These are phyloP conservation scores for Daktulosphaira vitifoliae DNA, from an alignment of 1,140 invertebrate genomes.

Conservation along the genomic window DNA sequence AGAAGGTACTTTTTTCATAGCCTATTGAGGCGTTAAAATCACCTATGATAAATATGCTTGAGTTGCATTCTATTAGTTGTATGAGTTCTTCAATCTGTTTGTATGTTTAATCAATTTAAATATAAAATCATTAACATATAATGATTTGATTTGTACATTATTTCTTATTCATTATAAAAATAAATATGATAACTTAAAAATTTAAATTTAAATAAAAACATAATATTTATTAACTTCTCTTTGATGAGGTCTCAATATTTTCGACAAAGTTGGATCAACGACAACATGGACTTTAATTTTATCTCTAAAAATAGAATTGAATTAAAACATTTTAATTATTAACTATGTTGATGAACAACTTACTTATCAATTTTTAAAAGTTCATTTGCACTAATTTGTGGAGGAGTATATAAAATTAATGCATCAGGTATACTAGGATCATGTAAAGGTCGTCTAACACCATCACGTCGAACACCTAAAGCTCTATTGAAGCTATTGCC, in stretches of 20 bases:
- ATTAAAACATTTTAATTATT: constrained; percentile 19
- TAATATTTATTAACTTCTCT: constrained; percentile 57
- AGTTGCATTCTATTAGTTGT: too few relatives aligned
- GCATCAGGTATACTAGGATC: constrained; percentile 93
- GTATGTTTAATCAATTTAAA: too few relatives aligned
- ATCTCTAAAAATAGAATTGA: constrained; percentile 43
- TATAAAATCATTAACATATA: too few relatives aligned
- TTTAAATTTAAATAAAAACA: constrained; percentile 31
- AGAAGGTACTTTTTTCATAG: too few relatives aligned
- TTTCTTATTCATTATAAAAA: too few relatives aligned
- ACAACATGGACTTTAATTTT: constrained; percentile 78
- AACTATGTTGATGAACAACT: constrained; percentile 36
- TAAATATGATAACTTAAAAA: too few relatives aligned
- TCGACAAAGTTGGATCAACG: constrained; percentile 84
- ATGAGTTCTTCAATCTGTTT: too few relatives aligned
- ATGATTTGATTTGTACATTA: too few relatives aligned
- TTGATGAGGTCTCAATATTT: constrained; percentile 93
- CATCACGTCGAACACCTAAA: constrained; percentile 63
- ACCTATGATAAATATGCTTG: too few relatives aligned
- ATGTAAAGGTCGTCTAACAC: constrained; percentile 66
- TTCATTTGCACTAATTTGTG: constrained; percentile 71
- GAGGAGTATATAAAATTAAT: constrained; percentile 80
- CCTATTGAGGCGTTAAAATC: too few relatives aligned
- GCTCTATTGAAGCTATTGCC: constrained; percentile 56
- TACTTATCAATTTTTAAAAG: constrained; percentile 65